Evolutionary conservation across 2,888 invertebrate species (phyloP).

Genomic region (Ferrisia virgata): DNA sequence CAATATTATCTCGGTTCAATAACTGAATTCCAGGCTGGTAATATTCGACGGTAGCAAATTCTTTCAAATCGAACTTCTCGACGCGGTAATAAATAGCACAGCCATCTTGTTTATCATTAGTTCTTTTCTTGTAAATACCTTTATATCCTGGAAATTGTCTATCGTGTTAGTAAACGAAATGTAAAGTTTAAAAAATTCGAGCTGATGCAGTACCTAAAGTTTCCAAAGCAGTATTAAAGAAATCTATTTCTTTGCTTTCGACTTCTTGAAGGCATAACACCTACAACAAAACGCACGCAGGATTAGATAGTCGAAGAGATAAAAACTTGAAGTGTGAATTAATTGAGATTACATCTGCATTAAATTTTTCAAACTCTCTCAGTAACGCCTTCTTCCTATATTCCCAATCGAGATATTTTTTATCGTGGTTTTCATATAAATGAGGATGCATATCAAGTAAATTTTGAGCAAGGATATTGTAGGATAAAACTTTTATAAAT

Average conservation of each 20-base stretch:
- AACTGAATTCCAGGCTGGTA: slow-evolving; percentile 51
- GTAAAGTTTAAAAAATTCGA: neutral
- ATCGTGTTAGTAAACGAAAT: neutral
- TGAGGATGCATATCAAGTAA: slow-evolving; percentile 70
- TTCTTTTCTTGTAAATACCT: slow-evolving; percentile 78
- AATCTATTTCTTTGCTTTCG: slow-evolving; percentile 68
- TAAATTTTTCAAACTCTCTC: slow-evolving; percentile 59
- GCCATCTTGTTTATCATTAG: slow-evolving; percentile 78
- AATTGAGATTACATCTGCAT: slow-evolving; percentile 60
- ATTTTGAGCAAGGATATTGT: slow-evolving; percentile 85
- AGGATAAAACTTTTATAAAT: slow-evolving; percentile 53
- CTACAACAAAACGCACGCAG: slow-evolving; percentile 54
- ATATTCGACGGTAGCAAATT: slow-evolving; percentile 69
- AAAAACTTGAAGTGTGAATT: neutral
- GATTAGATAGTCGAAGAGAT: neutral
- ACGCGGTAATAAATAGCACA: slow-evolving; percentile 82
- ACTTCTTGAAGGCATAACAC: slow-evolving; percentile 89
- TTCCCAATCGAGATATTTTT: slow-evolving; percentile 66
- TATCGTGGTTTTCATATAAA: slow-evolving; percentile 66
- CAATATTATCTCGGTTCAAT: slow-evolving; percentile 82
- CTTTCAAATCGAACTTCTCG: slow-evolving; percentile 64
- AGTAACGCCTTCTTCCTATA: slow-evolving; percentile 61
- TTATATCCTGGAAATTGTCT: slow-evolving; percentile 61
- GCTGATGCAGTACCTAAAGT: slow-evolving; percentile 52
- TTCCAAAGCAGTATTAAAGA: slow-evolving; percentile 58